Evolutionary conservation across 2,113 vertebrate species (phyloP).

Genomic region (Nannobrachium achirus): DNA sequence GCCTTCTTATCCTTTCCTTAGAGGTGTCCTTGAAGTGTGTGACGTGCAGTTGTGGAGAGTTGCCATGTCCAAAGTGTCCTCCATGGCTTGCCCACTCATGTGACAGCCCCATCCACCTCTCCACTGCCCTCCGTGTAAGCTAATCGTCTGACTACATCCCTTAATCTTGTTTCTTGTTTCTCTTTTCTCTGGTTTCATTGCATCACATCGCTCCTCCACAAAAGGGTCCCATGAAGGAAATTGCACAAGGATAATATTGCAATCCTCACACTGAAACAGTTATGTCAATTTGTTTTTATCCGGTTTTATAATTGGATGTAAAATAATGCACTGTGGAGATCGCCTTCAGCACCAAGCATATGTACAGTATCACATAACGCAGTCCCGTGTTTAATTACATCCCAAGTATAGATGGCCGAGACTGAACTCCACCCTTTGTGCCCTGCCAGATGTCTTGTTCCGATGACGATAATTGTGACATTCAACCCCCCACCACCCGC

Average conservation of each 20-base stretch:
- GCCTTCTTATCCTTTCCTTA: too few relatives aligned
- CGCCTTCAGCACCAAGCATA: slow-evolving; percentile 26
- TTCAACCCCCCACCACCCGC: slow-evolving; percentile 37
- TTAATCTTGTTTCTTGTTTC: slow-evolving; percentile 4
- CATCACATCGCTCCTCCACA: background rate
- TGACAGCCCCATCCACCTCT: background rate
- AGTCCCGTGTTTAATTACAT: slow-evolving; percentile 70
- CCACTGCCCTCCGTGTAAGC: background rate
- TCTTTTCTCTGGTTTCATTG: background rate
- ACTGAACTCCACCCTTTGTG: slow-evolving; percentile 36
- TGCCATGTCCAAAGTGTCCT: too few relatives aligned
- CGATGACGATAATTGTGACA: slow-evolving; percentile 59
- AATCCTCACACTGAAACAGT: slow-evolving; percentile 1
- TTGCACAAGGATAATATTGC: background rate
- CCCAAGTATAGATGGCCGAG: slow-evolving; percentile 27
- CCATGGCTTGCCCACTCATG: background rate
- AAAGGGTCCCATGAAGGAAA: background rate
- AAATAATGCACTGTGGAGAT: slow-evolving; percentile 24
- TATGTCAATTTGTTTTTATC: slow-evolving; percentile 1
- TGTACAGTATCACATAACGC: slow-evolving; percentile 62
- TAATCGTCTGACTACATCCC: slow-evolving; percentile 9
- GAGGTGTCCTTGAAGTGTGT: too few relatives aligned
- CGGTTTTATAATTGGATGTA: background rate
- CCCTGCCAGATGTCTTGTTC: slow-evolving; percentile 59
- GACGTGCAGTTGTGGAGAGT: too few relatives aligned